Evolutionary conservation across 2,113 vertebrate genomes (phyloP).

Genomic region (Serranochromis macrocephalus): DNA sequence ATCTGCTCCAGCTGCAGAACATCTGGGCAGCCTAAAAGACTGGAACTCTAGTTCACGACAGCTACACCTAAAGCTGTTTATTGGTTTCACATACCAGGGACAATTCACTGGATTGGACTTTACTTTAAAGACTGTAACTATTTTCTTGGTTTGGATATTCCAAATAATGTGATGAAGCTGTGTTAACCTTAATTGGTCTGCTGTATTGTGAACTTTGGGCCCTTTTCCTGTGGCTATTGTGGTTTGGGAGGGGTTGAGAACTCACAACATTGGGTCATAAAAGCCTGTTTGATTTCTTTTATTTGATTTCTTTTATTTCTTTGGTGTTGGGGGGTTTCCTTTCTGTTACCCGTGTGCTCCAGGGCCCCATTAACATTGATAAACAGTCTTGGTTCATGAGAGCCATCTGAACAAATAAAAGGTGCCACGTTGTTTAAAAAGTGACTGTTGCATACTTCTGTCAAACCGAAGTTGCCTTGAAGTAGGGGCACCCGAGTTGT

Average conservation of each 20-base stretch:
- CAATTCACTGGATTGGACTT: neutral
- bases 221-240: neutral
- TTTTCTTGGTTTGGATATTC: neutral
- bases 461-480: neutral
- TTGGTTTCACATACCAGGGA: neutral
- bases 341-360: neutral
- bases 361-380: neutral
- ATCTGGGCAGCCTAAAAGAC: neutral
- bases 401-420: neutral
- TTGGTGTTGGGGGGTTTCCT: neutral
- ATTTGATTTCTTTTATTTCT: neutral
- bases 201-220: neutral
- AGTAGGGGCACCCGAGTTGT: neutral
- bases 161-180: neutral
- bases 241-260: neutral
- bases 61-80: neutral
- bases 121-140: neutral
- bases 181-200: neutral
- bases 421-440: neutral
- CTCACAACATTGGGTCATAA: neutral
- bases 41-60: neutral
- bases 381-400: neutral
- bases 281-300: neutral
- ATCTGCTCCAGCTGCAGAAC: neutral
- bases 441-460: neutral